Evolutionary conservation across 2,797 vertebrate genomes (phyloP), one percentile per base, ranked within the genome.

Genomic region (Brachymystax lenok): DNA sequence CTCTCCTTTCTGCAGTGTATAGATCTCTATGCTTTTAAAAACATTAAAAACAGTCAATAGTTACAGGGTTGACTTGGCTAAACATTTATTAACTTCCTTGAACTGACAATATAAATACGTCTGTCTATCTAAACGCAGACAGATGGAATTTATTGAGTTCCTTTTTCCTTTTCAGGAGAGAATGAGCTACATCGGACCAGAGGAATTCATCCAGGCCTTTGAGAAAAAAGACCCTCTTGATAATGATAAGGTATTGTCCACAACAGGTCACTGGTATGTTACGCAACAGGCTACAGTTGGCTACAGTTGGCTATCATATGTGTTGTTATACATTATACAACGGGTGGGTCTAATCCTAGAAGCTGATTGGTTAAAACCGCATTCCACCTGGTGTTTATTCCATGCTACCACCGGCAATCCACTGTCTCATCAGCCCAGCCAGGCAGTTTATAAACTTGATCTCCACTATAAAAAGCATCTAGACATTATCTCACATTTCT

Each of bases 161-260:
- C 2, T 3, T 13, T 66, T 66, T 66, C 30, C 24, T 73, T 84
- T 94, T 85, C 89, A 99, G 98, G 98, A 99, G 88, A 93, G 96
- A 76, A 93, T 99, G 76, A 96, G 95, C 88, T 97, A 98, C 87
- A 98, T 99, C 8, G 97, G 97, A 79, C 97, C 97, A 2, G 97
- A 99, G 86, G 98, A 99, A 83, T 98, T 99, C 68, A 93, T 99
- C 82, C 97, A 98, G 84, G 97, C 97, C 0, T 98, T 98, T 79
- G 94, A 96, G 68, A 96, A 96, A 79, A 99, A 98, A 89, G 96
- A 95, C 86, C 95, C 94, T 64, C 89, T 96, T 89, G 96, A 97
- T 88, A 97, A 96, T 3, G 93, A 96, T 83, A 96, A 97, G 97
- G 97, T 99, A 94, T 91, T 56, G 74, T 67, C 40, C 10, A 12